These are phyloP conservation scores for Cyprinodon tularosa DNA, from an alignment of 2,113 vertebrate genomes.

Conservation along the genomic window DNA sequence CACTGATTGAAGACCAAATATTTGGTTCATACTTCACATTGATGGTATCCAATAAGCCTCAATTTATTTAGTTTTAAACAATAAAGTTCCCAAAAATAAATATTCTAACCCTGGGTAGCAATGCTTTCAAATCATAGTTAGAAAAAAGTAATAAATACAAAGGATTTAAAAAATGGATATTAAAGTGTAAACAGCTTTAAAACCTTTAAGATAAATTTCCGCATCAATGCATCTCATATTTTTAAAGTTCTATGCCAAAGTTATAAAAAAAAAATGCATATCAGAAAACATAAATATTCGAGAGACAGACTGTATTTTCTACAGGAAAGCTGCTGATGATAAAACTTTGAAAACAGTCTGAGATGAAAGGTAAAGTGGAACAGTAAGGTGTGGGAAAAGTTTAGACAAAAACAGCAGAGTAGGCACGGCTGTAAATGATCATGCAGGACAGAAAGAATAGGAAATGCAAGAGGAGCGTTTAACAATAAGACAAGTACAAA, in stretches of 20 bases:
- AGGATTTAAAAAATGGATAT: background rate
- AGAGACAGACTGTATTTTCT: slow-evolving; percentile 14
- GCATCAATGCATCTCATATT: too few species aligned
- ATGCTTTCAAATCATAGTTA: background rate
- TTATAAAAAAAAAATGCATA: background rate
- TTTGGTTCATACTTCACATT: too few species aligned
- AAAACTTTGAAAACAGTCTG: background rate
- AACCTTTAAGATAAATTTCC: too few species aligned
- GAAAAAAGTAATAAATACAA: background rate
- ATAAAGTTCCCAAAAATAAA: background rate
- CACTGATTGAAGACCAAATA: too few species aligned
- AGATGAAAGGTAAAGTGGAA: background rate
- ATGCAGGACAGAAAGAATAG: slow-evolving; percentile 6
- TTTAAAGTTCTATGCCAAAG: too few species aligned
- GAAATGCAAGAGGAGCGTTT: slow-evolving; percentile 18
- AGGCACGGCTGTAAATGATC: slow-evolving; percentile 16
- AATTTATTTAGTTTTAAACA: background rate
- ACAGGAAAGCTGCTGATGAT: slow-evolving; percentile 20
- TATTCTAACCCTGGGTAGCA: too few species aligned
- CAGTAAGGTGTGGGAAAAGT: background rate
- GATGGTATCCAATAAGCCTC: background rate
- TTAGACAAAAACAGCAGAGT: slow-evolving; percentile 5
- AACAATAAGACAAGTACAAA: slow-evolving; percentile 29
- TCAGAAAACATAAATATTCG: slow-evolving; percentile 27
- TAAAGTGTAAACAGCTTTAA: background rate